Conservation (phyloP, 2,888 invertebrate species). For the Bombylius discolor region DNA sequence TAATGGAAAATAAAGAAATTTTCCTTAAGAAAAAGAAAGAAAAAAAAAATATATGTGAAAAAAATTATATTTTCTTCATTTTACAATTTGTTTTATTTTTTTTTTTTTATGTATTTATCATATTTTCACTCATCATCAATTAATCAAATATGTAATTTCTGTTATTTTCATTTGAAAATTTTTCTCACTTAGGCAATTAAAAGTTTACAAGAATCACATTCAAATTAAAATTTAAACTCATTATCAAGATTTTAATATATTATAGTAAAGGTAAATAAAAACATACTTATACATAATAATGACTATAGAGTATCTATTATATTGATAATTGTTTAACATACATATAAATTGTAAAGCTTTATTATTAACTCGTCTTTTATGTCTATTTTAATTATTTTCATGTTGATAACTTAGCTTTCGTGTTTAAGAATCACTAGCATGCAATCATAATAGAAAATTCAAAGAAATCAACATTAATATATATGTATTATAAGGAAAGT, state of each 20-base stretch:
- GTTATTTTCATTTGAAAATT: not conserved
- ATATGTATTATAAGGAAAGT: too few relatives aligned
- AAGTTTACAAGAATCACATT: not conserved
- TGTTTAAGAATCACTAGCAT: not conserved
- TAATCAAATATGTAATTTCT: too few relatives aligned
- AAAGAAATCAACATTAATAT: too few relatives aligned
- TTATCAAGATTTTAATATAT: not conserved
- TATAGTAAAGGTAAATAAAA: not conserved
- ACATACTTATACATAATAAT: not conserved
- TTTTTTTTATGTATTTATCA: too few relatives aligned
- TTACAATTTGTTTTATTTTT: too few relatives aligned
- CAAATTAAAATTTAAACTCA: not conserved
- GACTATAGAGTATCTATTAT: too few relatives aligned
- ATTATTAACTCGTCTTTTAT: not conserved
- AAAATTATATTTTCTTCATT: too few relatives aligned
- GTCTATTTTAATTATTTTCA: not conserved
- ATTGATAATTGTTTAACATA: too few relatives aligned
- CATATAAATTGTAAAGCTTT: not conserved
- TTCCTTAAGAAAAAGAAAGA: too few relatives aligned
- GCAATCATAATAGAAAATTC: not conserved
- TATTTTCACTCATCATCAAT: too few relatives aligned
- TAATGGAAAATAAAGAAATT: too few relatives aligned
- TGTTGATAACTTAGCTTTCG: not conserved
- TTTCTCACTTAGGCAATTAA: not conserved
- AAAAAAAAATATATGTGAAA: too few relatives aligned